Conservation (phyloP, 2,888 invertebrate genomes). For the Malthinus seriepunctatus region DNA sequence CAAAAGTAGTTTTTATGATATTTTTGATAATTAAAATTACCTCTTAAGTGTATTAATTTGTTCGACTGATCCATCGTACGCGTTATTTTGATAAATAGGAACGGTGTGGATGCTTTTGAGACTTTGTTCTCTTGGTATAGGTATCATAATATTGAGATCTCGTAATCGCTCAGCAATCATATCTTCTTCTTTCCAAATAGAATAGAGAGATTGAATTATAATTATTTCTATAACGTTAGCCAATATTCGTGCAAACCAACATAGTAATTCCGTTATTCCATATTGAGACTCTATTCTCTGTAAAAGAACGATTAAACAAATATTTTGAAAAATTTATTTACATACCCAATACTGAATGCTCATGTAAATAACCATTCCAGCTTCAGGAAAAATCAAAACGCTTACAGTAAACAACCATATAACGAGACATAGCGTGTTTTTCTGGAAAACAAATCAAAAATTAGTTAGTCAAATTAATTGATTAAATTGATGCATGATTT, state of each 20-base stretch:
- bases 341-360: conserved; percentile 60
- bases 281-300: conserved; percentile 56
- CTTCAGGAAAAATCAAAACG: conserved; percentile 59
- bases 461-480: neutral
- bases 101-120: conserved; percentile 40
- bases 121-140: conserved; percentile 42
- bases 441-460: conserved; percentile 53
- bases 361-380: conserved; percentile 61
- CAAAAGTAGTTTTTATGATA: neutral
- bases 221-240: conserved; percentile 56
- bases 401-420: conserved; percentile 59
- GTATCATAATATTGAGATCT: conserved; percentile 54
- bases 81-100: conserved; percentile 50
- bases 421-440: conserved; percentile 55
- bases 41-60: conserved; percentile 40
- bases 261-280: conserved; percentile 57
- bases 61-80: conserved; percentile 49
- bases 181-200: conserved; percentile 60
- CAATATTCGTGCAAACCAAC: conserved; percentile 56
- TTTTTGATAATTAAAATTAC: conserved; percentile 20
- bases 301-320: conserved; percentile 31
- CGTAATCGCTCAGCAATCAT: conserved; percentile 54
- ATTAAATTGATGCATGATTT: conserved; percentile 6
- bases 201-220: conserved; percentile 58
- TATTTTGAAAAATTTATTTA: neutral